Evolutionary conservation across 2,113 vertebrate species (phyloP), one percentile per base, ranked within the genome.

Genomic region (Petrocephalus microphthalmus): DNA sequence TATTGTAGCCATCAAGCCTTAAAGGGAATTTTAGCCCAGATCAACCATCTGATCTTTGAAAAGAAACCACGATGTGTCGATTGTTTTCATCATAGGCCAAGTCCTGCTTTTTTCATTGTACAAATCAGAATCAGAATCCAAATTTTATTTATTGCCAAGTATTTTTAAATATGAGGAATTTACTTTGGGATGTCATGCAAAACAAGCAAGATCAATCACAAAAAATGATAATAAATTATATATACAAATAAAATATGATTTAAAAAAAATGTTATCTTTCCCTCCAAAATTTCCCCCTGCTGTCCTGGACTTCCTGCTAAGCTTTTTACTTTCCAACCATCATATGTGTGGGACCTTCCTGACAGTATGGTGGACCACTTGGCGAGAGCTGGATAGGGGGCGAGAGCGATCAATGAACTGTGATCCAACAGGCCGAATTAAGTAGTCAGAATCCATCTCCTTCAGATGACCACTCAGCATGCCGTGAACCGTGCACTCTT

Each of bases 401-500:
- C 90, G 94, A 90, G 5, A 0, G 90, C 64, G 90, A 92, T 91
- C 92, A 90, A 93, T 90, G 92, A 94, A 88, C 67, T 93, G 89
- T 92, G 89, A 91, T 88, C 91, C 93, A 91, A 93, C 83, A 81
- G 91, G 89, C 64, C 90, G 90, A 93, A 93, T 91, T 90, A 93
- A 93, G 91, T 47, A 90, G 88, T 93, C 90, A 93, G 89, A 94
- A 92, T 91, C 89, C 91, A 91, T 93, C 91, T 94, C 87, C 85
- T 86, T 94, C 92, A 94, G 88, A 89, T 87, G 91, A 92, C 90
- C 87, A 89, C 88, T 89, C 89, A 54, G 54, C 51, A 87, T 60
- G 81, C 90, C 90, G 88, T 29, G 51, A 85, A 90, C 5, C 84
- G 42, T 37, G 71, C 67, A 88, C 90, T 11, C n/a, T n/a, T n/a